Percentiles rank a stretch among this genome's conserved stretches.
Conservation (phyloP, 2,113 vertebrate species). For the Hyperoodon ampullatus region DNA sequence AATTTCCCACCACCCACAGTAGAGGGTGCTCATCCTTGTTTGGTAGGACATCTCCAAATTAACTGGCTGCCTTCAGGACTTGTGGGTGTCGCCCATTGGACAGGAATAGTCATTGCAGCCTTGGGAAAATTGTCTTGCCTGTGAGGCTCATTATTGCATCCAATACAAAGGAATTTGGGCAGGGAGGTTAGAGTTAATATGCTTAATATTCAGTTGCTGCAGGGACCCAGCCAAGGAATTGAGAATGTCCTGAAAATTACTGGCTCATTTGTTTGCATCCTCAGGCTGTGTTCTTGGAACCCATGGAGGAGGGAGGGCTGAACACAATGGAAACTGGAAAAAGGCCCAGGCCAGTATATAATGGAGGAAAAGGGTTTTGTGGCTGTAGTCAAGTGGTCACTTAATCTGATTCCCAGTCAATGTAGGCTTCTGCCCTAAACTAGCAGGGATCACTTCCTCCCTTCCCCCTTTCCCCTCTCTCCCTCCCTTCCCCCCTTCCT, state of each 20-base stretch:
- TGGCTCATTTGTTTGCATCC: slow-evolving; percentile 51
- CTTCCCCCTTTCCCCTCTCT: neutral
- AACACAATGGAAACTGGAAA: slow-evolving; percentile 35
- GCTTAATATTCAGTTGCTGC: slow-evolving; percentile 42
- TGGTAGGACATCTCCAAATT: neutral
- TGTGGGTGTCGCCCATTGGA: neutral
- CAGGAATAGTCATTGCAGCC: neutral
- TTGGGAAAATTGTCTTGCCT: slow-evolving; percentile 53
- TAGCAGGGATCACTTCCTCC: neutral
- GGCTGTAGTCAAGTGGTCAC: neutral
- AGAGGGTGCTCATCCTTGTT: neutral
- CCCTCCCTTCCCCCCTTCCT: neutral
- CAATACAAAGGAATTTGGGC: slow-evolving; percentile 45
- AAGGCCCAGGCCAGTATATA: slow-evolving; percentile 1
- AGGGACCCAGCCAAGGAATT: slow-evolving; percentile 50
- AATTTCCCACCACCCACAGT: neutral
- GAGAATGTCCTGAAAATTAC: slow-evolving; percentile 56
- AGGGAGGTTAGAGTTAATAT: slow-evolving; percentile 67
- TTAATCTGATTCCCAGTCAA: neutral
- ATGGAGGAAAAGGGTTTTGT: slow-evolving; percentile 11
- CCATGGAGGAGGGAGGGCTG: neutral
- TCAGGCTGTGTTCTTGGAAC: slow-evolving; percentile 61
- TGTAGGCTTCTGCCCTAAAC: neutral
- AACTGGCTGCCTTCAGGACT: slow-evolving; percentile 42
- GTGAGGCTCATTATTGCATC: slow-evolving; percentile 42